Evolutionary conservation across 2,888 invertebrate species (phyloP), one percentile per base, ranked within the genome.

Genomic region (Andrena flavipes): DNA sequence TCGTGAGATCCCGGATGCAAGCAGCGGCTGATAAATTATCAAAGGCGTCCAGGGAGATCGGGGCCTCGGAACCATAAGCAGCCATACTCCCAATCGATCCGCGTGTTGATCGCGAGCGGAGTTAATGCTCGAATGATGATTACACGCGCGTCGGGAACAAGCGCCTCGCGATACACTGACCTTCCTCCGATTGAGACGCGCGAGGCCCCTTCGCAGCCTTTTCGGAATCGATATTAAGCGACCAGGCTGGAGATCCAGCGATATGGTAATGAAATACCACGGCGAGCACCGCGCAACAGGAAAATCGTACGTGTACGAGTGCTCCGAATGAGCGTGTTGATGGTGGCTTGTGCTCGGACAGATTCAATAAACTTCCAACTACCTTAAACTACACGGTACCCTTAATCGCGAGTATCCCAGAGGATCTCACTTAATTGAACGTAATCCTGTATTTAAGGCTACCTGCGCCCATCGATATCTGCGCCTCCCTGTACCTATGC

Each of bases 241-340:
- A 20, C 33, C 71, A 35, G 62, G 16, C 42, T 64, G 13, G 70
- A 76, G 87, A 88, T 87, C 85, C 49, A 88, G 80, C 86, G 89
- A 90, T 80, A 82, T 84, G 90, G 88, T 88, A 90, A 89, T 85
- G 83, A 82, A 81, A 78, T 72, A 48, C 75, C 85, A 79, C 73
- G 16, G 75, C 74, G 59, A 74, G 71, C 67, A 49, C 78, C 56
- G 80, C 54, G 78, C 63, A 82, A 77, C 87, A 81, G 80, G 80
- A 75, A 78, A 77, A 84, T 83, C 74, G 76, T 63, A 82, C 82
- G 81, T 80, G 77, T 76, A 81, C 51, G 60, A 74, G 51, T 51
- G 60, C 30, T 23, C 54, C 81, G 78, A 78, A 74, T 51, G 70
- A 84, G 85, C 87, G 88, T 88, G 89, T 90, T 88, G 90, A 87